A percentile compares a stretch with the other conserved stretches of the same genome.
Conservation (phyloP, 2,888 invertebrate species). For the Plagodis dolabraria region DNA sequence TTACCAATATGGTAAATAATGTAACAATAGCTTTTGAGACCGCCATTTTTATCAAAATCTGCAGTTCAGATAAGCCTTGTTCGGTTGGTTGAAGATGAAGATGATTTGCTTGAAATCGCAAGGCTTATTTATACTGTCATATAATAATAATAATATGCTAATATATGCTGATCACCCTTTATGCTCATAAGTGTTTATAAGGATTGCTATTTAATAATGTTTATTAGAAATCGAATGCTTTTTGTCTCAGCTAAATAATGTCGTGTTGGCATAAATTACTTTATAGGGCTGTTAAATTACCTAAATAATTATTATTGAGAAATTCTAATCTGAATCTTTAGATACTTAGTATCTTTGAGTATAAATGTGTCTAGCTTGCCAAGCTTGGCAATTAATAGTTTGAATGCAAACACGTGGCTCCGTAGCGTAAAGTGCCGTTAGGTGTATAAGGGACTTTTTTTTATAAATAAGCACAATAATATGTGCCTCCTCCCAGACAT, state of each 20-base stretch:
- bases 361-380: no score
- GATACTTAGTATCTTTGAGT: no score
- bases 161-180: slow-evolving; percentile 13
- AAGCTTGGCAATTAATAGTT: no score
- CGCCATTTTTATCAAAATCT: slow-evolving; percentile 32
- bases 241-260: neutral
- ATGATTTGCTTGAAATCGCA: slow-evolving; percentile 4
- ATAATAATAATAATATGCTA: slow-evolving; percentile 27
- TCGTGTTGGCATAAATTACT: no score
- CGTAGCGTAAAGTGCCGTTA: no score
- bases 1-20: slow-evolving; percentile 46
- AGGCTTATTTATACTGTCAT: slow-evolving; percentile 31
- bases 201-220: neutral
- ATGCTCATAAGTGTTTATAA: neutral
- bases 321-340: no score
- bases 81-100: slow-evolving; percentile 16
- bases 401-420: no score
- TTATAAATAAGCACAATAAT: no score
- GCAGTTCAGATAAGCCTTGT: slow-evolving; percentile 6
- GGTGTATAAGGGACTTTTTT: no score
- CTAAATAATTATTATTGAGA: no score
- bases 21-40: slow-evolving; percentile 24
- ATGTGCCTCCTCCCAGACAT: no score
- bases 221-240: neutral
- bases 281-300: no score